These are phyloP conservation scores for Acanthochromis polyacanthus DNA, from an alignment of 2,113 vertebrate species.

Conservation along the genomic window DNA sequence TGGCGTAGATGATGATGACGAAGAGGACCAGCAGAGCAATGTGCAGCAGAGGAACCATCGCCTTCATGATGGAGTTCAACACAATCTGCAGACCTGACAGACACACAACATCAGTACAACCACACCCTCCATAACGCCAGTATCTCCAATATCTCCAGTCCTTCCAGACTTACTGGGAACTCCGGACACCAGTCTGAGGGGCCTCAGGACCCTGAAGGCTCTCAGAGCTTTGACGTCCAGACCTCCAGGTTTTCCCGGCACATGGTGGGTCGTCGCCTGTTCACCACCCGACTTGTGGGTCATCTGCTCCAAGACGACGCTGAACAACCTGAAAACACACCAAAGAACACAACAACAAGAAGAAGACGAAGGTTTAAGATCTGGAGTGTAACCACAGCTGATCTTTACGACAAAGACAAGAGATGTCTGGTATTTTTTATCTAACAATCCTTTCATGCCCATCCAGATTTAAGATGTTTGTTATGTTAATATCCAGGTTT, in stretches of 20 bases:
- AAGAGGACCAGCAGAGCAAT: conserved; percentile 95
- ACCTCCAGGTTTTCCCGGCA: conserved; percentile 92
- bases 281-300: conserved; percentile 88
- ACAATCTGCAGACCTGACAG: conserved; percentile 92
- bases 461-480: too few species aligned
- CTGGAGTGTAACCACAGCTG: not conserved
- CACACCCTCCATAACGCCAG: not conserved
- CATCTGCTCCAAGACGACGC: conserved; percentile 91
- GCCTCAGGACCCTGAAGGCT: conserved; percentile 93
- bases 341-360: not conserved
- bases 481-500: too few species aligned
- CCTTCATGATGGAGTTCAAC: conserved; percentile 96
- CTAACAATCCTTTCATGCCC: too few species aligned
- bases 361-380: not conserved
- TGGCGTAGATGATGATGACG: conserved; percentile 97
- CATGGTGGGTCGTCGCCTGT: conserved; percentile 84
- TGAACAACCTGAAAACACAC: conserved; percentile 86
- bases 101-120: not conserved
- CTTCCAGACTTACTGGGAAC: conserved; percentile 90
- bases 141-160: not conserved
- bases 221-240: conserved; percentile 94
- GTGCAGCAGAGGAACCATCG: conserved; percentile 94
- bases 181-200: conserved; percentile 93
- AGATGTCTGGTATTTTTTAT: too few species aligned
- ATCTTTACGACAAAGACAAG: too few species aligned